Conservation (phyloP, 2,797 vertebrate species). For the Hybognathus amarus region DNA sequence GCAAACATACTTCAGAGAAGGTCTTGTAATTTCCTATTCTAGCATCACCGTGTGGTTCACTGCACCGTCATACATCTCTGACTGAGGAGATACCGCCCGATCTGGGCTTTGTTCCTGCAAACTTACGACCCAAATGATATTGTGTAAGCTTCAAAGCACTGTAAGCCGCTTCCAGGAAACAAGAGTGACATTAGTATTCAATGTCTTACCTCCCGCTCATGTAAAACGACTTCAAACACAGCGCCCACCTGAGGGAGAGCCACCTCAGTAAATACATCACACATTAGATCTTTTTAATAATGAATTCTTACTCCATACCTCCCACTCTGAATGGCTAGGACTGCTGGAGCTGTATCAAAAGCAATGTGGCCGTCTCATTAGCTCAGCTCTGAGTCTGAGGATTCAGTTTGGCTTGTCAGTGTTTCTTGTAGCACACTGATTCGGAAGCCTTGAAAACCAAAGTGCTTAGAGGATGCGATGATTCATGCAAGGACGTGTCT, state of each 20-base stretch:
- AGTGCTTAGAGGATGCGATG: not conserved
- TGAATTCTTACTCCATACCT: conserved; percentile 28
- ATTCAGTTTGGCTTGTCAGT: conserved; percentile 13
- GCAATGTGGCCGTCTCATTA: not conserved
- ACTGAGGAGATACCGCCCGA: conserved; percentile 34
- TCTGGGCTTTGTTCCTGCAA: conserved; percentile 36
- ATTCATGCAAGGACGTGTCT: conserved; percentile 5
- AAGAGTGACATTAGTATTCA: conserved; percentile 55
- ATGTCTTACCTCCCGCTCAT: conserved; percentile 41
- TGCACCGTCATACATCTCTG: conserved; percentile 44
- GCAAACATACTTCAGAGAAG: conserved; percentile 22
- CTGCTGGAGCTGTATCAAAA: conserved; percentile 33
- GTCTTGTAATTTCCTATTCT: conserved; percentile 28
- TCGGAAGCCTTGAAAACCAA: conserved; percentile 24
- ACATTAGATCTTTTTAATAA: conserved; percentile 58
- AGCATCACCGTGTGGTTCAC: not conserved
- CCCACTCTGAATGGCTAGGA: conserved; percentile 21
- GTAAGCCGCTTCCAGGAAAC: conserved; percentile 45
- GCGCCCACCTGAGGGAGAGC: conserved; percentile 43
- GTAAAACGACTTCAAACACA: conserved; percentile 55
- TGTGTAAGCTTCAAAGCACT: conserved; percentile 54
- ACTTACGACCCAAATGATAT: conserved; percentile 36
- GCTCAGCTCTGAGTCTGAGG: not conserved
- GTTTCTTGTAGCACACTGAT: conserved; percentile 20
- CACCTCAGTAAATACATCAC: conserved; percentile 54